A percentile compares a stretch with the other conserved stretches of the same genome.
Conservation (phyloP, 2,888 invertebrate genomes). For the Drosophila planitibia region DNA sequence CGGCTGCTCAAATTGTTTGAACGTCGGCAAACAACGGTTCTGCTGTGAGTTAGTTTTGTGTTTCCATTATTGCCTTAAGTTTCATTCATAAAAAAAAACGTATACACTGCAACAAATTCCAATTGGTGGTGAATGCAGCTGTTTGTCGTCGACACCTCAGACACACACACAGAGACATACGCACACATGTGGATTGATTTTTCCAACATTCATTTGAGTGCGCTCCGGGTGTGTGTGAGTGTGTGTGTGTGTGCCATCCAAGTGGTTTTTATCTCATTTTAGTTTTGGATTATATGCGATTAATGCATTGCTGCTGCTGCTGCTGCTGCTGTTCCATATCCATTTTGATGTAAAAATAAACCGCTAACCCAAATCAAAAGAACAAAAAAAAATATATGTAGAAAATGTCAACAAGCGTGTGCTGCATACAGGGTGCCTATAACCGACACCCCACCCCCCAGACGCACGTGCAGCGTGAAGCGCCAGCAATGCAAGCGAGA, state of each 20-base stretch:
- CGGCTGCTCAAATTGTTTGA: not conserved
- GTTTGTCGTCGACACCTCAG: slow-evolving; percentile 48
- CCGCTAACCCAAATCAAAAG: slow-evolving; percentile 27
- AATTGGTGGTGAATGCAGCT: slow-evolving; percentile 60
- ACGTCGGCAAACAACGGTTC: slow-evolving; percentile 65
- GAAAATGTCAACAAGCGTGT: slow-evolving; percentile 68
- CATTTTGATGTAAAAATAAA: slow-evolving; percentile 60
- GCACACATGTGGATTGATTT: slow-evolving; percentile 75
- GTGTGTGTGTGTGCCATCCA: slow-evolving; percentile 35
- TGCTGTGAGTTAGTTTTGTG: slow-evolving; percentile 66
- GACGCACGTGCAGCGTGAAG: slow-evolving; percentile 66
- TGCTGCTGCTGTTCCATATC: slow-evolving; percentile 44
- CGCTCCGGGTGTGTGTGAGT: slow-evolving; percentile 8
- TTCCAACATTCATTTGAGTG: slow-evolving; percentile 58
- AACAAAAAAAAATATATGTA: slow-evolving; percentile 4
- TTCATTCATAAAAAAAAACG: slow-evolving; percentile 73
- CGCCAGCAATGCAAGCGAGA: slow-evolving; percentile 62
- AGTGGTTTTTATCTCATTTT: slow-evolving; percentile 60
- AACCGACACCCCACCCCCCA: slow-evolving; percentile 25
- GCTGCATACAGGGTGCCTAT: slow-evolving; percentile 54
- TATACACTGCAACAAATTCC: slow-evolving; percentile 46
- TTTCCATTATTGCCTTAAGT: slow-evolving; percentile 26
- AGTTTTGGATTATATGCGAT: slow-evolving; percentile 64
- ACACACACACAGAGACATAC: slow-evolving; percentile 23
- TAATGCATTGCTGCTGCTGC: slow-evolving; percentile 53